These are phyloP conservation scores for Burhinus bistriatus DNA, from an alignment of 2,113 vertebrate genomes.

Conservation along the genomic window DNA sequence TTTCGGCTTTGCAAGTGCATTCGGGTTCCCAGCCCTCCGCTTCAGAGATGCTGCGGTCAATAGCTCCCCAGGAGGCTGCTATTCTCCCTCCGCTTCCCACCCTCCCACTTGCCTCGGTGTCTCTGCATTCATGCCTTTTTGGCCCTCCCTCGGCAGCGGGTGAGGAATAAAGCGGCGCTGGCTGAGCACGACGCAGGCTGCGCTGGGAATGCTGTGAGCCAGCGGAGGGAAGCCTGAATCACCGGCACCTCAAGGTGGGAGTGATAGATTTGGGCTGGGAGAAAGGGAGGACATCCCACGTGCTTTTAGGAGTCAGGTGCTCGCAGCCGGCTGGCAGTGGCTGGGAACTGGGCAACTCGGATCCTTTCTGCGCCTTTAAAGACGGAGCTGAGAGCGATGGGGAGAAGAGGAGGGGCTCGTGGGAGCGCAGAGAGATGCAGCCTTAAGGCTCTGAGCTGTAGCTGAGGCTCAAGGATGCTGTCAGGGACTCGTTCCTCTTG, in stretches of 20 bases:
- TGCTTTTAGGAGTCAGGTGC: background rate
- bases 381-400: background rate
- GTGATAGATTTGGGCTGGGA: conserved; percentile 7
- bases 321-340: background rate
- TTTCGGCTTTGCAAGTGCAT: background rate
- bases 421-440: background rate
- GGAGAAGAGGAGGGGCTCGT: conserved; percentile 4
- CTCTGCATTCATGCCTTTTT: conserved; percentile 30
- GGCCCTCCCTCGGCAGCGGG: conserved; percentile 51
- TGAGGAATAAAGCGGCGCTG: background rate
- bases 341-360: background rate
- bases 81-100: conserved; percentile 28
- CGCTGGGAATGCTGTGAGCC: background rate
- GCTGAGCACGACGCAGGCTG: conserved; percentile 31
- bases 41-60: background rate
- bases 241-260: conserved; percentile 36
- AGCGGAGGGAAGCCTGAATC: conserved; percentile 7
- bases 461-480: background rate
- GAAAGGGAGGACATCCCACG: background rate
- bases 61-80: conserved; percentile 37
- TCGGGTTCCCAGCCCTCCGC: background rate
- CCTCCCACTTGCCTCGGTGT: conserved; percentile 40
- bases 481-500: background rate
- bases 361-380: background rate
- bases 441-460: background rate